These are phyloP conservation scores for Minunthozetes semirufus DNA, from an alignment of 2,888 invertebrate species.

Conservation along the genomic window DNA sequence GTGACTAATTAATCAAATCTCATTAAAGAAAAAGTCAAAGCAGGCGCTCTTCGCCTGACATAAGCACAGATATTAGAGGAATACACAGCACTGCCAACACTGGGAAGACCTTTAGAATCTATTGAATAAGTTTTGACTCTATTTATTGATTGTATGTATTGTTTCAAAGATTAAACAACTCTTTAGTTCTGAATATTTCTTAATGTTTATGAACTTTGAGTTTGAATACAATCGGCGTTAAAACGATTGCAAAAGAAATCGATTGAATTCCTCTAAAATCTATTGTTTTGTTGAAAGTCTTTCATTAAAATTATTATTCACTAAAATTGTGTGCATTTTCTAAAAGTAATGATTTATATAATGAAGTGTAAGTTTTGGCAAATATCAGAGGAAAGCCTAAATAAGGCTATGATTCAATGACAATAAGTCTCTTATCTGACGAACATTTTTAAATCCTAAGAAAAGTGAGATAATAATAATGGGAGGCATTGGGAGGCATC, in stretches of 20 bases:
- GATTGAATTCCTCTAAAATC: neutral
- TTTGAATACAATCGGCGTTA: neutral
- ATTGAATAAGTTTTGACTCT: neutral
- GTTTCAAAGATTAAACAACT: neutral
- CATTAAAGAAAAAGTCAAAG: conserved; percentile 32
- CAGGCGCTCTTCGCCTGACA: conserved; percentile 10
- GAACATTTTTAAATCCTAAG: conserved; percentile 33
- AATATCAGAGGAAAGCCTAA: conserved; percentile 8
- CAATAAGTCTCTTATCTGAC: conserved; percentile 28
- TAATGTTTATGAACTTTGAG: neutral
- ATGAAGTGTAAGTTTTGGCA: conserved; percentile 7
- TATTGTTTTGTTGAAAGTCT: conserved; percentile 7
- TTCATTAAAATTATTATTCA: neutral
- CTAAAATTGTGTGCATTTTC: neutral
- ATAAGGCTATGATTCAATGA: neutral
- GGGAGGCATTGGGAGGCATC: conserved; percentile 27
- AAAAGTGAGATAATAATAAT: conserved; percentile 32
- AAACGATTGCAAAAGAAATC: conserved; percentile 19
- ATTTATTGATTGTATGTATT: neutral
- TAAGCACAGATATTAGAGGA: neutral
- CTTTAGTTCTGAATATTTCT: neutral
- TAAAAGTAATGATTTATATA: neutral
- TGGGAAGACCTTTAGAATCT: neutral
- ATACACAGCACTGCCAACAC: conserved; percentile 6
- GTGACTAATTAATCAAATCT: conserved; percentile 39